phyloP scores from a whole-genome alignment of 2,797 vertebrate genomes.

The Okamejei kenojei region DNA sequence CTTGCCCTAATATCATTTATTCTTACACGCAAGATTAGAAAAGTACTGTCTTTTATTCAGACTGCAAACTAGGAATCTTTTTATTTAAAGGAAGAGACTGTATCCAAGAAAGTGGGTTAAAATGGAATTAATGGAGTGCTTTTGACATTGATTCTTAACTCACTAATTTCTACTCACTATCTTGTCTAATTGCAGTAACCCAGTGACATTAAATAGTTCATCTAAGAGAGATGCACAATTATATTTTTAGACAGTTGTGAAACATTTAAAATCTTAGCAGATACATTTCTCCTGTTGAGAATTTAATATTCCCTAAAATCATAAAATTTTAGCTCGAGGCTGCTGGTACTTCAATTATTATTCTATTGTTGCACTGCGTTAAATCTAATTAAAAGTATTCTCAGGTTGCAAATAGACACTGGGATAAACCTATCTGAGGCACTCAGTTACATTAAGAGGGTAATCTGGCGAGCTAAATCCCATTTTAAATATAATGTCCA shows the following conservation, averaged over 20 bases:
- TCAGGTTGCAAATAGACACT: not conserved
- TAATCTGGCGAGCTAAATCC: not conserved
- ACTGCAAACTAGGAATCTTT: not conserved
- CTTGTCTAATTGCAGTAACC: not conserved
- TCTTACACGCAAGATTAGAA: too few relatives aligned
- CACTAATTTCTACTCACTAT: not conserved
- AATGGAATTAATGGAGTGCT: not conserved
- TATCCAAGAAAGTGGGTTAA: not conserved
- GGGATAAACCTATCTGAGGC: not conserved
- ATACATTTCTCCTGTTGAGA: not conserved
- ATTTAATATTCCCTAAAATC: constrained; percentile 18
- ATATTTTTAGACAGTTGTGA: not conserved
- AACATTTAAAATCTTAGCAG: not conserved
- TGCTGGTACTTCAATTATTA: not conserved
- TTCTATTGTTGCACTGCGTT: not conserved
- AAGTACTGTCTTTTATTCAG: too few relatives aligned
- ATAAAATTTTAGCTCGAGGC: not conserved
- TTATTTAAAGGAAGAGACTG: not conserved
- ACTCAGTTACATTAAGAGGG: not conserved
- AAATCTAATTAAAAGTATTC: constrained; percentile 6
- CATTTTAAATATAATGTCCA: not conserved
- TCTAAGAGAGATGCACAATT: not conserved
- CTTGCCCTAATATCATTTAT: too few relatives aligned
- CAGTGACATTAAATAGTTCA: not conserved
- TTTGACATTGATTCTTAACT: not conserved